Evolutionary conservation across 2,888 invertebrate species (phyloP).

Genomic region (Hemaris fuciformis): DNA sequence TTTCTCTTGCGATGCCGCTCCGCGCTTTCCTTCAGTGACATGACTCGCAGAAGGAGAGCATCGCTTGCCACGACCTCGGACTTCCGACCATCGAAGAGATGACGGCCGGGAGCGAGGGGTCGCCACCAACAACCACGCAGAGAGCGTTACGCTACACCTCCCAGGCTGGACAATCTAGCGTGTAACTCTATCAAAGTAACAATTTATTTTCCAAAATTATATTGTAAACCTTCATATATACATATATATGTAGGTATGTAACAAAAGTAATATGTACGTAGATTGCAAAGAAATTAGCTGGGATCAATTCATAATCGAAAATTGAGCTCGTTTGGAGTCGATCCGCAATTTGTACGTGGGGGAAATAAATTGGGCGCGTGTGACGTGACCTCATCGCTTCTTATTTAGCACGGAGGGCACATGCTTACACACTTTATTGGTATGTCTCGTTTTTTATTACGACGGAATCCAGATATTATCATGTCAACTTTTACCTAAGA

Average conservation of each 20-base stretch:
- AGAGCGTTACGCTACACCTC: no score
- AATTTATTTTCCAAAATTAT: no score
- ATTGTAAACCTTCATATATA: no score
- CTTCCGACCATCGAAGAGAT: no score
- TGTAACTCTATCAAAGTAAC: no score
- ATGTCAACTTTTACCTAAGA: background rate
- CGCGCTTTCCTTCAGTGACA: no score
- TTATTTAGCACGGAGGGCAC: background rate
- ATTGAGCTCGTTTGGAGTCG: background rate
- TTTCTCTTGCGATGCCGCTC: no score
- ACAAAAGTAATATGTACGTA: background rate
- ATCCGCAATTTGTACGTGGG: slow-evolving; percentile 3
- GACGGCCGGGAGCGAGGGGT: no score
- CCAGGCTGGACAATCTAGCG: no score
- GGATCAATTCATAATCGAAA: slow-evolving; percentile 10
- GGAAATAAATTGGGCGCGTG: background rate
- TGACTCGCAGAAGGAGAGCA: no score
- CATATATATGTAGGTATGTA: background rate
- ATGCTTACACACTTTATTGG: slow-evolving; percentile 17
- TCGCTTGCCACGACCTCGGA: no score
- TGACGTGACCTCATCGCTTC: slow-evolving; percentile 3
- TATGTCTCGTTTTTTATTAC: background rate
- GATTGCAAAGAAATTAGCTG: background rate
- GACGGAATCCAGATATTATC: background rate
- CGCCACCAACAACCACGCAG: no score